Percentiles rank a stretch among this genome's conserved stretches.
These are phyloP conservation scores for Threskiornis aethiopicus DNA, from an alignment of 2,797 vertebrate species.

Conservation along the genomic window DNA sequence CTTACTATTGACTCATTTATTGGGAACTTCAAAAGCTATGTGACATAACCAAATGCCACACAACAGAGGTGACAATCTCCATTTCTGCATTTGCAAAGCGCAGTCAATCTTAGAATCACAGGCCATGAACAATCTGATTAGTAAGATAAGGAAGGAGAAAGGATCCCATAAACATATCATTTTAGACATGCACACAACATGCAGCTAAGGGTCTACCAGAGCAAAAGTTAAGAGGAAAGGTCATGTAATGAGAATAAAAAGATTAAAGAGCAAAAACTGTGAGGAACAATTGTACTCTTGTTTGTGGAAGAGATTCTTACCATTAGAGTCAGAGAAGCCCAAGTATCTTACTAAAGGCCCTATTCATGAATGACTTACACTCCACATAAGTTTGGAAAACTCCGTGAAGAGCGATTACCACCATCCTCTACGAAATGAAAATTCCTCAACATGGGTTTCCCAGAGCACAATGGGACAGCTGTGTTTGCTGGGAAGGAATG, in stretches of 20 bases:
- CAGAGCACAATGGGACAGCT: not conserved
- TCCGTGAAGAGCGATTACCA: not conserved
- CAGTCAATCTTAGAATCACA: not conserved
- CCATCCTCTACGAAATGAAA: not conserved
- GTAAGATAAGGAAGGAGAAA: not conserved
- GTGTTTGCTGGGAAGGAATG: not conserved
- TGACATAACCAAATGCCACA: not conserved
- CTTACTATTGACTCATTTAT: not conserved
- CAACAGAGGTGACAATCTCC: not conserved
- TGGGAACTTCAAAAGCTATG: not conserved
- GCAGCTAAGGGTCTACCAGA: not conserved
- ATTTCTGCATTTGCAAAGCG: not conserved
- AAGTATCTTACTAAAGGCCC: not conserved
- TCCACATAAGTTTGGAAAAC: not conserved
- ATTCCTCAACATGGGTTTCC: not conserved
- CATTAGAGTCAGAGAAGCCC: not conserved
- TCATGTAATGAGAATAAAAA: not conserved
- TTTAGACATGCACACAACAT: not conserved
- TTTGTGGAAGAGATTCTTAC: not conserved
- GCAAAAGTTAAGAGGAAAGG: not conserved
- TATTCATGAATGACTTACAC: not conserved
- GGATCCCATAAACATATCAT: not conserved
- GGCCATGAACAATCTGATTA: conserved; percentile 9
- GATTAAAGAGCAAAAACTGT: not conserved
- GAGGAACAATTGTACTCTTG: not conserved